Percentiles rank a stretch among this genome's conserved stretches.
Conservation (phyloP, 2,113 vertebrate species). For the Dromiciops gliroides region DNA sequence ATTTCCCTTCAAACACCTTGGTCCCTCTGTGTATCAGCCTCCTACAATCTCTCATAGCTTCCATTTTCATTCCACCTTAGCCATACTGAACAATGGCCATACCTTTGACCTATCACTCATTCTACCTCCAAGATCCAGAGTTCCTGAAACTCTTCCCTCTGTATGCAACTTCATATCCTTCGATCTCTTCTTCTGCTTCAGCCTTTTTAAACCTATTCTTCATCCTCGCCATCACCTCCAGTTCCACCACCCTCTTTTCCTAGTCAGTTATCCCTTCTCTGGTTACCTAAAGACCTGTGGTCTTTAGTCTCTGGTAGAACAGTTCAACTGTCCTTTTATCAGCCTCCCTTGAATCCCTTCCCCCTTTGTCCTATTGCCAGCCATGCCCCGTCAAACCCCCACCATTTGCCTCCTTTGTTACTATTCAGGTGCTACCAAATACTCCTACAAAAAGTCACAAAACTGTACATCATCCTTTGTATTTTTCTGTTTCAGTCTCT, state of each 20-base stretch:
- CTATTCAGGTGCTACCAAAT: background rate
- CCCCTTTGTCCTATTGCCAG: background rate
- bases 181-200: no score
- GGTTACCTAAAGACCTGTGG: no score
- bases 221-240: no score
- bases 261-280: background rate
- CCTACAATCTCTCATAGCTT: no score
- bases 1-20: no score
- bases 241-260: background rate
- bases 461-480: background rate
- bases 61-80: no score
- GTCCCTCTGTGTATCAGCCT: no score
- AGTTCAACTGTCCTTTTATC: background rate
- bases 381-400: background rate
- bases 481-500: background rate
- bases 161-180: no score
- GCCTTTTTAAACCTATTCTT: background rate
- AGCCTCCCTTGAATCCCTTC: background rate
- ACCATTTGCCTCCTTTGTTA: background rate
- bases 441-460: background rate
- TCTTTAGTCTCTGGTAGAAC: background rate
- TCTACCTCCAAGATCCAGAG: no score
- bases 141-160: no score
- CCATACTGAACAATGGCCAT: no score
- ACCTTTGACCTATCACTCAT: no score